Conservation (phyloP, 2,888 invertebrate species). For the Aphidius colemani region DNA sequence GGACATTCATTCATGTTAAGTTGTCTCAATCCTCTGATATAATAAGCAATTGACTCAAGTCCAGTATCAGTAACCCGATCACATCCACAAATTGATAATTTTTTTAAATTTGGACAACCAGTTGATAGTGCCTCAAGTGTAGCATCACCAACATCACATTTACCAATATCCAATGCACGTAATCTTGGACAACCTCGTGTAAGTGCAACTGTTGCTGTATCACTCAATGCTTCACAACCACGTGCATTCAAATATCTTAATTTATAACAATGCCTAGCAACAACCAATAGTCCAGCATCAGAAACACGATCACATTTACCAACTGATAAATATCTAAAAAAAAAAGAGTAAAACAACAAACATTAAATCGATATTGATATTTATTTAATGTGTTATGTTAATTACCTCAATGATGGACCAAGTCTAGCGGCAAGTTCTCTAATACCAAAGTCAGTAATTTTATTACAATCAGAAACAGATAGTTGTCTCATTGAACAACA, state of each 20-base stretch:
- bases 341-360: neutral
- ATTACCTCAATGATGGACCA: slow-evolving; percentile 77
- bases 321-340: slow-evolving; percentile 75
- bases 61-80: slow-evolving; percentile 90
- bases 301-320: slow-evolving; percentile 93
- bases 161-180: slow-evolving; percentile 87
- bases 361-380: neutral
- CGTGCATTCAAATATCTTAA: slow-evolving; percentile 87
- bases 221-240: slow-evolving; percentile 93
- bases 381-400: neutral
- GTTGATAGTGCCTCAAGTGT: slow-evolving; percentile 85
- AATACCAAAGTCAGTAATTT: slow-evolving; percentile 88
- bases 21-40: slow-evolving; percentile 86
- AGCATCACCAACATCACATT: slow-evolving; percentile 91
- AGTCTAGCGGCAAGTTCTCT: slow-evolving; percentile 84
- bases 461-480: slow-evolving; percentile 87
- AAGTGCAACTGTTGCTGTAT: slow-evolving; percentile 85
- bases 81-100: slow-evolving; percentile 87
- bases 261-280: slow-evolving; percentile 87
- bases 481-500: slow-evolving; percentile 83
- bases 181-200: slow-evolving; percentile 85
- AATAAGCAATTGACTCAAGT: slow-evolving; percentile 85
- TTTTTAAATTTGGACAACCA: slow-evolving; percentile 88
- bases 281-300: slow-evolving; percentile 85
- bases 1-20: slow-evolving; percentile 93